These are phyloP conservation scores for Drosophila percnosoma DNA, from an alignment of 2,888 invertebrate species.

Conservation along the genomic window DNA sequence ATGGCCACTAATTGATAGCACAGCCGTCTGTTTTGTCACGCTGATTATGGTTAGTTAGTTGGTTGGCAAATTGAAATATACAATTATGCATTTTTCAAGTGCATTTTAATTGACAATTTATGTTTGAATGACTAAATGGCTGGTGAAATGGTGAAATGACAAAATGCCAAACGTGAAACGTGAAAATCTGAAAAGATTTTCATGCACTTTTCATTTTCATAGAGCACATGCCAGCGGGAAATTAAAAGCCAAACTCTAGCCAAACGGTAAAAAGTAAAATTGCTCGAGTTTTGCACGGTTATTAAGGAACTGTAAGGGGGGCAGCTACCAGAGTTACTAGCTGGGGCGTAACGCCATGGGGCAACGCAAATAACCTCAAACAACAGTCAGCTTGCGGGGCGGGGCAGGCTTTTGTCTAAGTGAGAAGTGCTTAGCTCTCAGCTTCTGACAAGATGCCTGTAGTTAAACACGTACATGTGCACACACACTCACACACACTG, in stretches of 20 bases:
- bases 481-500: conserved; percentile 42
- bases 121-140: conserved; percentile 12
- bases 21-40: conserved; percentile 23
- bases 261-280: conserved; percentile 43
- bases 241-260: conserved; percentile 56
- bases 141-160: conserved; percentile 24
- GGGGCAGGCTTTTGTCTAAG: conserved; percentile 48
- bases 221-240: conserved; percentile 53
- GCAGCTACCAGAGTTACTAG: conserved; percentile 19
- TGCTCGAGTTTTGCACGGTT: conserved; percentile 49
- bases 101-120: conserved; percentile 58
- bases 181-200: conserved; percentile 16
- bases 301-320: conserved; percentile 40
- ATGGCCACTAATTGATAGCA: conserved; percentile 61
- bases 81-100: conserved; percentile 36
- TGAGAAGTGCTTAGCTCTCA: conserved; percentile 50
- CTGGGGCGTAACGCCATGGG: conserved; percentile 34
- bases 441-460: conserved; percentile 51
- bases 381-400: neutral
- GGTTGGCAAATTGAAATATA: conserved; percentile 53
- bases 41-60: conserved; percentile 66
- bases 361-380: conserved; percentile 11
- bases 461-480: conserved; percentile 71
- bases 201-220: conserved; percentile 55
- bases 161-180: conserved; percentile 25